phyloP scores from a whole-genome alignment of 2,113 vertebrate genomes.

The Lophius piscatorius region DNA sequence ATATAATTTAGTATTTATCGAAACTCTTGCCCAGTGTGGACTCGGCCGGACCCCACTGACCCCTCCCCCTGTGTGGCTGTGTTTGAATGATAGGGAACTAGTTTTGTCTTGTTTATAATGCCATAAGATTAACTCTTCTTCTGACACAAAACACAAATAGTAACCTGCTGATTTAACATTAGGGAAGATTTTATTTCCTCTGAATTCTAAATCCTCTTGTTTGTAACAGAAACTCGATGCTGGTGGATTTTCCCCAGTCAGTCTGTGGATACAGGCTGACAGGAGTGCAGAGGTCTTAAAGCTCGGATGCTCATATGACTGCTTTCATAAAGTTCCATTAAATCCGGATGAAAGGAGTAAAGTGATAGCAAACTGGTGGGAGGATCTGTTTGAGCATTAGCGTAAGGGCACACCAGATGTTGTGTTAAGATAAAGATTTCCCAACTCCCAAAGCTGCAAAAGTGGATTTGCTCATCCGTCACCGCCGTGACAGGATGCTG shows the following conservation, averaged over 20 bases:
- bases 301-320: constrained; percentile 37
- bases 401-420: constrained; percentile 48
- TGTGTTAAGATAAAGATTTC: constrained; percentile 36
- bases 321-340: constrained; percentile 38
- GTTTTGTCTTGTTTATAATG: too few species aligned
- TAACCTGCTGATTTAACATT: too few species aligned
- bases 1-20: too few species aligned
- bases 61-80: too few species aligned
- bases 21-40: too few species aligned
- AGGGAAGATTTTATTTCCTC: too few species aligned
- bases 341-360: constrained; percentile 57
- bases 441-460: constrained; percentile 35
- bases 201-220: too few species aligned
- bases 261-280: constrained; percentile 28
- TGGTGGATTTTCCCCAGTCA: background rate
- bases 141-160: too few species aligned
- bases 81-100: too few species aligned
- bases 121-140: too few species aligned
- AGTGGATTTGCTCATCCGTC: constrained; percentile 9
- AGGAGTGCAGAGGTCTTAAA: constrained; percentile 29
- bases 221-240: too few species aligned
- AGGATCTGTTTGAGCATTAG: constrained; percentile 42
- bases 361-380: constrained; percentile 35
- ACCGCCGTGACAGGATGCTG: background rate
- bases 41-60: too few species aligned